Percentiles rank a stretch among this genome's conserved stretches.
Conservation (phyloP, 2,797 vertebrate genomes). For the Myripristis jacobus region DNA sequence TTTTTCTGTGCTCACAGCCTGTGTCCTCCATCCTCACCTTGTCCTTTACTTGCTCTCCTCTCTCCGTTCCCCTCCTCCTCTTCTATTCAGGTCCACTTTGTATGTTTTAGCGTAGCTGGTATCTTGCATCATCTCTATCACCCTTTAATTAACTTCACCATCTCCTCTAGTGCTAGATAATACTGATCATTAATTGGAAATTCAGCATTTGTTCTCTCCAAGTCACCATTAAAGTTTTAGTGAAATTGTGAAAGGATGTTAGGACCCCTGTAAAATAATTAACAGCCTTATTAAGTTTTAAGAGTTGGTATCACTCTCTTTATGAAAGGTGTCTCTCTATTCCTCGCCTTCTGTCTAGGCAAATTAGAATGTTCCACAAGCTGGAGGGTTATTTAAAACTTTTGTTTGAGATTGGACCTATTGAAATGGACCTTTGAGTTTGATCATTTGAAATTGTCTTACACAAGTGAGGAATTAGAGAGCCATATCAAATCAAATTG, state of each 20-base stretch:
- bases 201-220: conserved; percentile 44
- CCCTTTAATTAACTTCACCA: conserved; percentile 20
- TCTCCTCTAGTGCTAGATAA: conserved; percentile 36
- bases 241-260: conserved; percentile 66
- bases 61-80: not conserved
- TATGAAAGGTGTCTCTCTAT: conserved; percentile 48
- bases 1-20: not conserved
- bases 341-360: conserved; percentile 55
- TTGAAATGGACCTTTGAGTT: conserved; percentile 36
- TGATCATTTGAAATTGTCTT: conserved; percentile 30
- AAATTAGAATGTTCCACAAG: conserved; percentile 52
- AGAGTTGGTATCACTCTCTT: conserved; percentile 39
- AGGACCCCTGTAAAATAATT: conserved; percentile 77
- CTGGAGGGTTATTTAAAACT: conserved; percentile 53
- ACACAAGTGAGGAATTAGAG: conserved; percentile 19
- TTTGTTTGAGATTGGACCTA: conserved; percentile 57
- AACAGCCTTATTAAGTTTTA: conserved; percentile 73
- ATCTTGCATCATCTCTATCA: conserved; percentile 27
- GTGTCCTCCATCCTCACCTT: not conserved
- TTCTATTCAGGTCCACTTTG: not conserved
- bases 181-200: conserved; percentile 47
- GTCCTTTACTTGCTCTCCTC: not conserved
- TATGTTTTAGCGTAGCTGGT: conserved; percentile 10
- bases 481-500: not conserved
- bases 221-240: conserved; percentile 59